These are phyloP conservation scores for Todus mexicanus DNA, from an alignment of 2,797 vertebrate species.

Conservation along the genomic window DNA sequence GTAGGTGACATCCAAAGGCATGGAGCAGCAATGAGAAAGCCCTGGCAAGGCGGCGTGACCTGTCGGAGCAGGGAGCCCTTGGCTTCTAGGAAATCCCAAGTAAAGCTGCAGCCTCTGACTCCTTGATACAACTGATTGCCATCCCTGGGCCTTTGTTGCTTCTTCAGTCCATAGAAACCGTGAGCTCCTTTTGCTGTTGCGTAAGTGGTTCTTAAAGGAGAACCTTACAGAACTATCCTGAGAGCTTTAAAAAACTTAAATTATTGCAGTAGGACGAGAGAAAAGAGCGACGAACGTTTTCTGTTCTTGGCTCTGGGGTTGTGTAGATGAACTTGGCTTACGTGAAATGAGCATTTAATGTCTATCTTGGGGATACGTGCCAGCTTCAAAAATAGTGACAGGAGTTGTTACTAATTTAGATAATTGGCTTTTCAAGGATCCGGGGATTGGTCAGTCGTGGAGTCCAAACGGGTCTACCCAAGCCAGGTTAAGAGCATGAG, in stretches of 20 bases:
- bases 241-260: constrained; percentile 18
- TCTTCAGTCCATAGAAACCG: not conserved
- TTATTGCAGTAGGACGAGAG: not conserved
- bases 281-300: not conserved
- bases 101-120: not conserved
- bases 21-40: not conserved
- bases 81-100: not conserved
- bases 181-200: constrained; percentile 1
- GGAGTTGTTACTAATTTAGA: constrained; percentile 59
- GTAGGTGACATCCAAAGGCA: not conserved
- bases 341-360: constrained; percentile 4
- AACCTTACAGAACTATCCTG: not conserved
- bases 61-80: not conserved
- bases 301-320: not conserved
- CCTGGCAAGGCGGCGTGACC: not conserved
- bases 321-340: not conserved
- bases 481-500: not conserved
- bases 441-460: not conserved
- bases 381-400: constrained; percentile 43
- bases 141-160: not conserved
- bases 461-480: not conserved
- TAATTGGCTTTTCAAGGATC: constrained; percentile 63
- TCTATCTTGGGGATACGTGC: not conserved
- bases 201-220: not conserved
- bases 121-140: not conserved